phyloP scores from a whole-genome alignment of 2,888 invertebrate species.

The Polia nebulosa region DNA sequence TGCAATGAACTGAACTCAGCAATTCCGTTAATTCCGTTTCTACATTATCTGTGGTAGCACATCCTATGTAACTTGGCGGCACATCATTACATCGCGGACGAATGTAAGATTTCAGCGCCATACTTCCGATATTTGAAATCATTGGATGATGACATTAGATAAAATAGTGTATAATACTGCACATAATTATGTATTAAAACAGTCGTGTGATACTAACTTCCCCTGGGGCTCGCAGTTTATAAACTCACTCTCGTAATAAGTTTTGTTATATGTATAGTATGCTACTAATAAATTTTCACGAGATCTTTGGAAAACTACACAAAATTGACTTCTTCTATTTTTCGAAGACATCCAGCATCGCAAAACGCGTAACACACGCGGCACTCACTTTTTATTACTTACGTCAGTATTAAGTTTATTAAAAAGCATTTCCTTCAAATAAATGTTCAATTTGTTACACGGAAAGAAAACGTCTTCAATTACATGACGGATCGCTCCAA shows the following conservation, averaged over 20 bases:
- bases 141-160: too few species aligned
- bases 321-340: background rate
- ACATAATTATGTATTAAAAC: too few species aligned
- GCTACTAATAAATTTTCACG: background rate
- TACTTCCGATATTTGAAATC: too few species aligned
- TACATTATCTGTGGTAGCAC: too few species aligned
- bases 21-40: background rate
- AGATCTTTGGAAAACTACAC: background rate
- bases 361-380: background rate
- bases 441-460: slow-evolving; percentile 25
- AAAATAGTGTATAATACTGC: too few species aligned
- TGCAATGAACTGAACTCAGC: background rate
- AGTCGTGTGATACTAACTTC: too few species aligned
- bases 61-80: too few species aligned
- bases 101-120: too few species aligned
- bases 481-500: slow-evolving; percentile 12
- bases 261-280: too few species aligned
- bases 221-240: too few species aligned
- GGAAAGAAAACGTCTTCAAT: slow-evolving; percentile 29
- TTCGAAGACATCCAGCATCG: background rate
- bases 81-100: too few species aligned
- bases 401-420: slow-evolving; percentile 23
- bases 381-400: slow-evolving; percentile 1
- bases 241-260: too few species aligned
- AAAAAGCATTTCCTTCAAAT: slow-evolving; percentile 29